Evolutionary conservation across 2,113 vertebrate species (phyloP).

Genomic region (Macroglossus sobrinus): DNA sequence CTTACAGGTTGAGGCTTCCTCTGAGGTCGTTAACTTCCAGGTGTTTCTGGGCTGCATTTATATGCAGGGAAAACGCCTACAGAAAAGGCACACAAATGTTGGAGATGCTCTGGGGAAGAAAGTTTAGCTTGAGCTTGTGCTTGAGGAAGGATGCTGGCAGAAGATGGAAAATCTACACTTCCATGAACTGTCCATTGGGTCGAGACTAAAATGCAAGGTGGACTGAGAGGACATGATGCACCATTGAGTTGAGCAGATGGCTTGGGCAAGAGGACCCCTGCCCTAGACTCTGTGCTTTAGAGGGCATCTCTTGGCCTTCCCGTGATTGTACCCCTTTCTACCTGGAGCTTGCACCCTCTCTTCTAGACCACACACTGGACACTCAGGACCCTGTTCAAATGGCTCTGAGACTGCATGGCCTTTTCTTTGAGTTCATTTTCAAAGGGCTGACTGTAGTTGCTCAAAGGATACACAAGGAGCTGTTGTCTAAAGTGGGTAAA

Average conservation of each 20-base stretch:
- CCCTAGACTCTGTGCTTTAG: not conserved
- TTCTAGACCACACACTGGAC: not conserved
- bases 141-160: not conserved
- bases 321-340: not conserved
- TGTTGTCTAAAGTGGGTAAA: not conserved
- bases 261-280: not conserved
- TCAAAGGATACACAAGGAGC: not conserved
- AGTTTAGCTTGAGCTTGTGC: not conserved
- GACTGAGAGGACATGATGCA: not conserved
- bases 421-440: not conserved
- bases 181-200: fast-evolving
- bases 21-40: not conserved
- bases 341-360: not conserved
- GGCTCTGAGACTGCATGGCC: not conserved
- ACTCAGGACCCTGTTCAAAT: not conserved
- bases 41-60: not conserved
- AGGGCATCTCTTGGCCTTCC: not conserved
- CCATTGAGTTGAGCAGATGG: fast-evolving
- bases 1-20: not conserved
- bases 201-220: not conserved
- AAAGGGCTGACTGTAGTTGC: not conserved
- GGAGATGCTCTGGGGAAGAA: not conserved
- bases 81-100: too few relatives aligned
- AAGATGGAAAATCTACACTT: not conserved
- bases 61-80: not conserved